Percentiles rank a stretch among this genome's conserved stretches.
Conservation (phyloP, 2,113 vertebrate genomes). For the Lasiurus borealis region DNA sequence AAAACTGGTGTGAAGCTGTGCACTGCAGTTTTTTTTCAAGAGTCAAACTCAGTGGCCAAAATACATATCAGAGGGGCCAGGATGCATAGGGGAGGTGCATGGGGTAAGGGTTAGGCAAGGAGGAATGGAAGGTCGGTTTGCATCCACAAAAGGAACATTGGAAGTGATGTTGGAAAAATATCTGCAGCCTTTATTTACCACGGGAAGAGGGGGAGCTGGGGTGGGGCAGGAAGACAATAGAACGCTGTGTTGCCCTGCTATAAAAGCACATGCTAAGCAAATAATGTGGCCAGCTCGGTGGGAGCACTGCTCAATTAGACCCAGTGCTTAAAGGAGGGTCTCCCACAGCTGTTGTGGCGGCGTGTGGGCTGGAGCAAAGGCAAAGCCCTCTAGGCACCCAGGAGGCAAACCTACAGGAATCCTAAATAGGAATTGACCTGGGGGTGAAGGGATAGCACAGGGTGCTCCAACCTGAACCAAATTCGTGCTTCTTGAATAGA, state of each 20-base stretch:
- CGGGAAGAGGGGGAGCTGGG: conserved; percentile 1
- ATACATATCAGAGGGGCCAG: not conserved
- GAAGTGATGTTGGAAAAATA: conserved; percentile 45
- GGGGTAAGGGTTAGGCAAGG: not conserved
- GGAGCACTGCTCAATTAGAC: conserved; percentile 75
- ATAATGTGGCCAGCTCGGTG: conserved; percentile 69
- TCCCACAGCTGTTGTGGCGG: conserved; percentile 71
- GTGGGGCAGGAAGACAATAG: conserved; percentile 76
- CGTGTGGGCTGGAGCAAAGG: not conserved
- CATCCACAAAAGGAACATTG: not conserved
- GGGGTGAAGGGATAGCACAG: not conserved
- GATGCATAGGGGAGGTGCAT: accelerated
- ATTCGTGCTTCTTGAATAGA: not conserved
- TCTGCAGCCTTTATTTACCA: conserved; percentile 72
- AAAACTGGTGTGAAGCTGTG: not conserved
- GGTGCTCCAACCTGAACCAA: not conserved
- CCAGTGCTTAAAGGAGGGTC: conserved; percentile 70
- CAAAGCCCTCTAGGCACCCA: not conserved
- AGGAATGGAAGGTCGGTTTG: not conserved
- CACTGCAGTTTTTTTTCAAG: not conserved
- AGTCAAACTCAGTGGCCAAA: not conserved
- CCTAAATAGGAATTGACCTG: not conserved
- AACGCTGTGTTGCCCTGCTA: conserved; percentile 78
- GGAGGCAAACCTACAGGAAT: not conserved
- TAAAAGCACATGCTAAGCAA: conserved; percentile 76